Conservation (phyloP, 2,113 vertebrate species). For the Thunnus maccoyii region DNA sequence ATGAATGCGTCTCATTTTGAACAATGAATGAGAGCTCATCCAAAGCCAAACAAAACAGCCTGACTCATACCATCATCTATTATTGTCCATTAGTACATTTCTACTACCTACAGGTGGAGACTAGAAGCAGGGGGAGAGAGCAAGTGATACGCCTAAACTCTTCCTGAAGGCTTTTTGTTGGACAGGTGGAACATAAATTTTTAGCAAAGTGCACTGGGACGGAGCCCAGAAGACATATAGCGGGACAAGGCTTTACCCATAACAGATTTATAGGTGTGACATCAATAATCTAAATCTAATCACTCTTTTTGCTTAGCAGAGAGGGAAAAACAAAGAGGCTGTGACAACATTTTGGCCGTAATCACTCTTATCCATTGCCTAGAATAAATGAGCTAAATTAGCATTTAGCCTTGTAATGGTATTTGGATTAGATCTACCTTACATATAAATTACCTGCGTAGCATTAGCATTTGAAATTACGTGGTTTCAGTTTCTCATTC, state of each 20-base stretch:
- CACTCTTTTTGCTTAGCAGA: slow-evolving; percentile 48
- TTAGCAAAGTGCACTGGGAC: slow-evolving; percentile 22
- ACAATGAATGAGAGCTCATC: slow-evolving; percentile 12
- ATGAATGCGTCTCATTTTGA: slow-evolving; percentile 20
- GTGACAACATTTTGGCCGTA: neutral
- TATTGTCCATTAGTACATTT: slow-evolving; percentile 30
- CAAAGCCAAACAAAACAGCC: slow-evolving; percentile 10
- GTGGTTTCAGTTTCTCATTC: slow-evolving; percentile 5
- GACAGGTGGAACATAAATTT: slow-evolving; percentile 48
- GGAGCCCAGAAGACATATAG: slow-evolving; percentile 22
- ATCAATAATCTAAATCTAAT: slow-evolving; percentile 59
- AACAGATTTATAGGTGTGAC: slow-evolving; percentile 21
- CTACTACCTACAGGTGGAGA: slow-evolving; percentile 34
- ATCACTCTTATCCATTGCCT: neutral
- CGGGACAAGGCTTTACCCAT: slow-evolving; percentile 43
- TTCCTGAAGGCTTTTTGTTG: slow-evolving; percentile 34
- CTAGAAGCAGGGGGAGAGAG: neutral
- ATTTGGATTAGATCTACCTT: slow-evolving; percentile 7
- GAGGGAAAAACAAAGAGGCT: slow-evolving; percentile 37
- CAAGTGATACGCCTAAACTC: slow-evolving; percentile 7
- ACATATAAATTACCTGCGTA: neutral
- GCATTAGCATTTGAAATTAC: slow-evolving; percentile 22
- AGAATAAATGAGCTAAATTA: slow-evolving; percentile 37
- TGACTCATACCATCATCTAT: slow-evolving; percentile 24
- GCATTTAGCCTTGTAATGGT: slow-evolving; percentile 35